phyloP scores from a whole-genome alignment of 2,797 vertebrate species.

The Coregonus suidteri region DNA sequence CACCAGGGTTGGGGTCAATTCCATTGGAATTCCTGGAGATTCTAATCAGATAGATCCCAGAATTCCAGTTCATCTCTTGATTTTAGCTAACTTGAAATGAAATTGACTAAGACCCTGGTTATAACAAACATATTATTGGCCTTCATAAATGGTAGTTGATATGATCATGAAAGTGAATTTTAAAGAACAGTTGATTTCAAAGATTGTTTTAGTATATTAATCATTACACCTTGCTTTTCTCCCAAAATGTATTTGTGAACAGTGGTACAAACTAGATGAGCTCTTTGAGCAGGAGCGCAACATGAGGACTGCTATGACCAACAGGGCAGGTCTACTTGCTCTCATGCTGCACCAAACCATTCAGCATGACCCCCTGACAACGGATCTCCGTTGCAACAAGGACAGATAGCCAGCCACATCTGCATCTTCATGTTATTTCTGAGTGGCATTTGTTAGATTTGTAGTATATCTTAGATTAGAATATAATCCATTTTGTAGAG shows the following conservation, averaged over 20 bases:
- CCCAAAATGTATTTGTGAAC: conserved; percentile 15
- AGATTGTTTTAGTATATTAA: not conserved
- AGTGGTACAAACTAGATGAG: conserved; percentile 98
- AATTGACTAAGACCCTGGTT: too few relatives aligned
- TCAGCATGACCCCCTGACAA: conserved; percentile 90
- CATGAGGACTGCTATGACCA: conserved; percentile 93
- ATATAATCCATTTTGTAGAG: conserved; percentile 11
- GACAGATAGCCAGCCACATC: conserved; percentile 74
- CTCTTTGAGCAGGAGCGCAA: conserved; percentile 95
- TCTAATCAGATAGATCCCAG: too few relatives aligned
- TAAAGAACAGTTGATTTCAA: not conserved
- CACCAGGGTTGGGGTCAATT: conserved; percentile 33
- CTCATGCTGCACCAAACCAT: conserved; percentile 96
- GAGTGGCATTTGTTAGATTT: conserved; percentile 4
- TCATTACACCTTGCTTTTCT: not conserved
- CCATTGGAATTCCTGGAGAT: too few relatives aligned
- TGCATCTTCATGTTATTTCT: not conserved
- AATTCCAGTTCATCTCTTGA: too few relatives aligned
- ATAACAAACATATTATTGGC: not conserved
- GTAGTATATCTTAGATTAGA: conserved; percentile 18
- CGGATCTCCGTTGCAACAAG: conserved; percentile 87
- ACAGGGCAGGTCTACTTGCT: conserved; percentile 91
- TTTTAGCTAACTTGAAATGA: too few relatives aligned
- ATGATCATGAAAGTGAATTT: not conserved
- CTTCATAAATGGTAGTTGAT: not conserved